These are phyloP conservation scores for Patiria pectinifera DNA, from an alignment of 53 echinoderm and acorn worm genomes.

Conservation along the genomic window DNA sequence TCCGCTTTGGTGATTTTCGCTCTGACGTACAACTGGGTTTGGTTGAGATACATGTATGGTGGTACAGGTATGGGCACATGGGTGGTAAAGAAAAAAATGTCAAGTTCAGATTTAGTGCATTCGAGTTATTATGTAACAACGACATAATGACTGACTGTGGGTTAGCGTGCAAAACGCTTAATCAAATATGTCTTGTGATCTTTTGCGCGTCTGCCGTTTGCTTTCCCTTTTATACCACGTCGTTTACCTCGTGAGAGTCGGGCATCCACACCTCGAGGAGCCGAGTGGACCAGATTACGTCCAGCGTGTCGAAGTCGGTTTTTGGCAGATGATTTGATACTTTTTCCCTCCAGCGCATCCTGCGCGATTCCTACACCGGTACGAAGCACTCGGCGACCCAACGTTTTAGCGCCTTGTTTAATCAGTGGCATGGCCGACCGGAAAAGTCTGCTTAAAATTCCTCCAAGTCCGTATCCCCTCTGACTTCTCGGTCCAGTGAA, in stretches of 20 bases:
- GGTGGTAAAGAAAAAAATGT: conserved; percentile 75
- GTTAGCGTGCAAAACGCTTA: not conserved
- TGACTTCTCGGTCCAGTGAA: conserved; percentile 49
- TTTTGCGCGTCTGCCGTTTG: conserved; percentile 21
- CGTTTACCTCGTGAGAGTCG: not conserved
- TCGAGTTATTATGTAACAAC: conserved; percentile 79
- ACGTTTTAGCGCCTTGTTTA: conserved; percentile 50
- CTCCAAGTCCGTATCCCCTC: conserved; percentile 47
- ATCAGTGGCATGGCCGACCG: conserved; percentile 45
- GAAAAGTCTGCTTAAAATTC: conserved; percentile 52
- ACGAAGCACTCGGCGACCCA: conserved; percentile 56
- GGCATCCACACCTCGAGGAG: not conserved
- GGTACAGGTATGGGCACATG: too few species aligned
- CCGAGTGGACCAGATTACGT: conserved; percentile 20
- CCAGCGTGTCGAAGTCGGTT: conserved; percentile 40
- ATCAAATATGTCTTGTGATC: conserved; percentile 61
- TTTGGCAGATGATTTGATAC: conserved; percentile 37
- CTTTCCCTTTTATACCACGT: conserved; percentile 61
- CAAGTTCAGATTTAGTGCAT: conserved; percentile 77
- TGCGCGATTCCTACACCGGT: conserved; percentile 65
- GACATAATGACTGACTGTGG: conserved; percentile 62
- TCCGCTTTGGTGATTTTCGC: conserved; percentile 46
- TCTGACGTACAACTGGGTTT: conserved; percentile 53
- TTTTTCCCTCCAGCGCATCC: conserved; percentile 59
- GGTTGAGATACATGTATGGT: conserved; percentile 42